Percentiles rank a stretch among this genome's conserved stretches.
These are phyloP conservation scores for Pandemis heparana DNA, from an alignment of 2,888 invertebrate species.

Conservation along the genomic window DNA sequence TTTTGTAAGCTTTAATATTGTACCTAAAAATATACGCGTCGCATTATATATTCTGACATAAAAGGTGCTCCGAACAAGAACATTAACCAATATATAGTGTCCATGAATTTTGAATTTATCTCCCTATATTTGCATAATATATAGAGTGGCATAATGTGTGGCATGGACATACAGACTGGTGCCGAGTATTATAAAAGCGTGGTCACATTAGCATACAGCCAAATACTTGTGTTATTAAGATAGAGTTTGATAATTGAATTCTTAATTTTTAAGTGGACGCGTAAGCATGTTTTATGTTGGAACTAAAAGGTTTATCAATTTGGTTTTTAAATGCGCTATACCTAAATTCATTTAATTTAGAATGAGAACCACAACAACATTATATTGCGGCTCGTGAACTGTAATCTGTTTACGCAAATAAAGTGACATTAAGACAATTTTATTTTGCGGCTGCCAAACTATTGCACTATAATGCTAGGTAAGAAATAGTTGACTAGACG, in stretches of 20 bases:
- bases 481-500: too few relatives aligned
- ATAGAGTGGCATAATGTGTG: slow-evolving; percentile 40
- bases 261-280: slow-evolving; percentile 48
- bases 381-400: too few relatives aligned
- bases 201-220: slow-evolving; percentile 60
- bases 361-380: too few relatives aligned
- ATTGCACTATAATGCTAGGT: too few relatives aligned
- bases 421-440: too few relatives aligned
- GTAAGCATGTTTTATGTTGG: not conserved
- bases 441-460: too few relatives aligned
- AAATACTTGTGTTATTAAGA: slow-evolving; percentile 57
- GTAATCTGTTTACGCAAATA: too few relatives aligned
- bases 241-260: slow-evolving; percentile 56
- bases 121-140: slow-evolving; percentile 38
- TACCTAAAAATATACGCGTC: not conserved
- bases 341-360: not conserved
- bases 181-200: slow-evolving; percentile 31
- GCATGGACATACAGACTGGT: slow-evolving; percentile 27
- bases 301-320: not conserved
- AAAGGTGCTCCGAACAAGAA: slow-evolving; percentile 14
- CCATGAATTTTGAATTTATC: slow-evolving; percentile 40
- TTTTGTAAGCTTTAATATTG: slow-evolving; percentile 11
- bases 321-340: not conserved
- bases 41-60: slow-evolving; percentile 24
- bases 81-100: slow-evolving; percentile 34